phyloP scores from a whole-genome alignment of 2,113 vertebrate genomes.

The Sceloporus undulatus region DNA sequence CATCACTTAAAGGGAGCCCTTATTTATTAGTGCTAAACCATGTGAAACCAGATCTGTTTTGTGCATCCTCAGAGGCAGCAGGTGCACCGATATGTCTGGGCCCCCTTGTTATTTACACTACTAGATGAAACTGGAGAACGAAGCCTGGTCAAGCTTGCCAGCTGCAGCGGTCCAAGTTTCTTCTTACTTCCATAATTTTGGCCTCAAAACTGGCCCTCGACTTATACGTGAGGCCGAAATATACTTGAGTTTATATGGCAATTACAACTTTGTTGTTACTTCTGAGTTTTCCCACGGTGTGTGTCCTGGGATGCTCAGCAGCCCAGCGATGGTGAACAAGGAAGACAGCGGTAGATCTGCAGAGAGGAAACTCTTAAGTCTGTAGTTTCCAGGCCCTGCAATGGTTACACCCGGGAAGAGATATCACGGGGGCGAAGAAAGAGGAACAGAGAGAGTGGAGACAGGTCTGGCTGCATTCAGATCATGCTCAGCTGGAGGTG shows the following conservation, averaged over 20 bases:
- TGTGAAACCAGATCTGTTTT: constrained; percentile 13
- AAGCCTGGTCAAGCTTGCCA: neutral
- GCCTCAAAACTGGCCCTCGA: too few species aligned
- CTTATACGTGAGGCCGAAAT: too few species aligned
- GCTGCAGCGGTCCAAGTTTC: fast-evolving
- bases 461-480: constrained; percentile 17
- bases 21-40: neutral
- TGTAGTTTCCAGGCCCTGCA: neutral
- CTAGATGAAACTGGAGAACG: neutral
- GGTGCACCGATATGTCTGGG: neutral
- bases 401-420: neutral
- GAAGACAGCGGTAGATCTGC: neutral
- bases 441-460: neutral
- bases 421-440: neutral
- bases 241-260: too few species aligned
- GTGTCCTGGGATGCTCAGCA: neutral
- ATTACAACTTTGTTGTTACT: too few species aligned
- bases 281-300: neutral
- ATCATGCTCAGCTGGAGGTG: neutral
- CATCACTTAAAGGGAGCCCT: neutral
- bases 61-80: neutral
- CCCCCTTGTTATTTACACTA: neutral
- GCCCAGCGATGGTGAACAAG: neutral
- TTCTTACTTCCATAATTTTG: too few species aligned
- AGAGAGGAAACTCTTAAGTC: neutral